Percentiles rank a stretch among this genome's conserved stretches.
Conservation (phyloP, 2,113 vertebrate genomes). For the Pseudopipra pipra region DNA sequence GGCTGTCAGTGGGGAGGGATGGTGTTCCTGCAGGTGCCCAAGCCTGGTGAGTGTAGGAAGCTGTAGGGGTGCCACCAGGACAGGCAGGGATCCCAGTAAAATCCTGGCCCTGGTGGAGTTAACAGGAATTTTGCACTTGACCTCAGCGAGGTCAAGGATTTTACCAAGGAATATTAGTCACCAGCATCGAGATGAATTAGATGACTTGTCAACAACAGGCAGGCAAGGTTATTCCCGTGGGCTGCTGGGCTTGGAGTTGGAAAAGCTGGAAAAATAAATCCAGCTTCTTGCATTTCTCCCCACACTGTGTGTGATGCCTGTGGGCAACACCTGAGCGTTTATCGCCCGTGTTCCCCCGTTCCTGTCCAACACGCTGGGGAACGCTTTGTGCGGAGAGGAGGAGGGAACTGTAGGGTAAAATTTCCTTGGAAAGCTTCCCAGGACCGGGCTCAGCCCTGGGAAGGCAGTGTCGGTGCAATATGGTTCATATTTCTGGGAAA, state of each 20-base stretch:
- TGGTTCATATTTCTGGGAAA: background rate
- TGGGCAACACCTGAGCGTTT: background rate
- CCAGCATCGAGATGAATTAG: background rate
- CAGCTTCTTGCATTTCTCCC: background rate
- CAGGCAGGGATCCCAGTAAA: background rate
- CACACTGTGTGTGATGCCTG: accelerated
- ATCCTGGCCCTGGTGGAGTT: background rate
- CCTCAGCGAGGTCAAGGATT: background rate
- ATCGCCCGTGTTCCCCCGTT: background rate
- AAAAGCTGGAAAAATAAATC: constrained; percentile 6
- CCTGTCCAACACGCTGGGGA: background rate
- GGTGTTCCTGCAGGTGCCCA: background rate
- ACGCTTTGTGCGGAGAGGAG: background rate
- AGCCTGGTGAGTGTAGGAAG: background rate
- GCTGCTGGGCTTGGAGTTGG: background rate
- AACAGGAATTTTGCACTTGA: background rate
- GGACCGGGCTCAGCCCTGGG: background rate
- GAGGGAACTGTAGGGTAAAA: background rate
- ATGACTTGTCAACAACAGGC: background rate
- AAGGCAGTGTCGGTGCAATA: background rate
- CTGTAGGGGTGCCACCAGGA: accelerated
- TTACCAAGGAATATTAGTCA: background rate
- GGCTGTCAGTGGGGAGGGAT: background rate
- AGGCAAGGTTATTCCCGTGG: background rate
- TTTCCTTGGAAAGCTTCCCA: constrained; percentile 10